Conservation (phyloP, 2,797 vertebrate species). For the Cichlasoma orientale region DNA sequence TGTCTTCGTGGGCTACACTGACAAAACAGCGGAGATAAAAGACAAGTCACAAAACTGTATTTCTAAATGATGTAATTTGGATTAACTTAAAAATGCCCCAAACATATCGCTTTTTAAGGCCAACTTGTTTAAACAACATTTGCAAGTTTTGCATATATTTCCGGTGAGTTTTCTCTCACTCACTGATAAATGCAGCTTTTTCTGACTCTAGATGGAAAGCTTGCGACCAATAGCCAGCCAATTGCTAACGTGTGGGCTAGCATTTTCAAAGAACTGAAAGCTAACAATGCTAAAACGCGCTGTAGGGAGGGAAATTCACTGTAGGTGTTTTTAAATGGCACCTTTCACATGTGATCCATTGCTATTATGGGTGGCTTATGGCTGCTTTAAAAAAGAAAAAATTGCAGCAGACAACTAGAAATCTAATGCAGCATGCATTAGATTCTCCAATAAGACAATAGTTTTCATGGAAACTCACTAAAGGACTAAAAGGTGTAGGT, state of each 20-base stretch:
- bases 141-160: not conserved
- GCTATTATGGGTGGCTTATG: not conserved
- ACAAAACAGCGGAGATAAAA: not conserved
- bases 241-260: not conserved
- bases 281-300: not conserved
- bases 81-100: not conserved
- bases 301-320: not conserved
- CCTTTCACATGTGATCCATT: not conserved
- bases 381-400: not conserved
- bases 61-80: not conserved
- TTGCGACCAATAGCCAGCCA: not conserved
- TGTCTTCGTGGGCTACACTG: not conserved
- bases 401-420: not conserved
- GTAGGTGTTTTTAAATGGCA: not conserved
- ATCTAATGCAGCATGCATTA: not conserved
- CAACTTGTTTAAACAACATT: not conserved
- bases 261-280: not conserved
- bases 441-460: not conserved
- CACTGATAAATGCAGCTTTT: not conserved
- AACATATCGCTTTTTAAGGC: not conserved
- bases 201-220: not conserved
- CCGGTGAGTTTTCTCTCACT: not conserved
- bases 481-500: conserved; percentile 16
- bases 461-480: conserved; percentile 18
- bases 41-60: not conserved